A percentile compares a stretch with the other conserved stretches of the same genome.
These are phyloP conservation scores for Griposia aprilina DNA, from an alignment of 2,888 invertebrate species.

Conservation along the genomic window DNA sequence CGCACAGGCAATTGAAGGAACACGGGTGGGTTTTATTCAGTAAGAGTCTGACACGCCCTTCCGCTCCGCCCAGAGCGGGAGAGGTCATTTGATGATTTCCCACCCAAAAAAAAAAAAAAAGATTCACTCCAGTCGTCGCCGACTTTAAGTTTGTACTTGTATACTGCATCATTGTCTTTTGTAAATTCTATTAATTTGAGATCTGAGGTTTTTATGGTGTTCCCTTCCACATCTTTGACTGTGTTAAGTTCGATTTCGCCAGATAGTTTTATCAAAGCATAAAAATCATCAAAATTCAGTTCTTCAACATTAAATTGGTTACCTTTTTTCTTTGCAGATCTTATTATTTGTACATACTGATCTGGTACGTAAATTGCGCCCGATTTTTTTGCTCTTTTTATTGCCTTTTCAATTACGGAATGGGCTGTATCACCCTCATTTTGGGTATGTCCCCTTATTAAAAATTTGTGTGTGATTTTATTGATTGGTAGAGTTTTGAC, in stretches of 20 bases:
- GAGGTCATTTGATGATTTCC: no score
- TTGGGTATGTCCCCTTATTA: neutral
- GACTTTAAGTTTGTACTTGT: no score
- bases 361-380: neutral
- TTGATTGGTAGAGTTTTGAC: constrained; percentile 27
- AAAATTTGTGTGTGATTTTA: constrained; percentile 31
- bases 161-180: no score
- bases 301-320: constrained; percentile 17
- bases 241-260: constrained; percentile 30
- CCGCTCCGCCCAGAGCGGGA: no score
- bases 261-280: constrained; percentile 8
- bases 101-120: no score
- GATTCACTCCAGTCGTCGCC: no score
- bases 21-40: no score
- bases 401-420: constrained; percentile 13
- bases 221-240: constrained; percentile 48
- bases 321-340: constrained; percentile 22
- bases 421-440: constrained; percentile 27
- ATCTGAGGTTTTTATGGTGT: constrained; percentile 37
- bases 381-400: constrained; percentile 1
- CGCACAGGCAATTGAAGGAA: no score
- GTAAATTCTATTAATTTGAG: no score
- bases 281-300: no score
- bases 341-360: constrained; percentile 26
- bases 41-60: no score